Base-by-base conservation (phyloP, 2,888 invertebrate species). In the Fragum fragum region DNA sequence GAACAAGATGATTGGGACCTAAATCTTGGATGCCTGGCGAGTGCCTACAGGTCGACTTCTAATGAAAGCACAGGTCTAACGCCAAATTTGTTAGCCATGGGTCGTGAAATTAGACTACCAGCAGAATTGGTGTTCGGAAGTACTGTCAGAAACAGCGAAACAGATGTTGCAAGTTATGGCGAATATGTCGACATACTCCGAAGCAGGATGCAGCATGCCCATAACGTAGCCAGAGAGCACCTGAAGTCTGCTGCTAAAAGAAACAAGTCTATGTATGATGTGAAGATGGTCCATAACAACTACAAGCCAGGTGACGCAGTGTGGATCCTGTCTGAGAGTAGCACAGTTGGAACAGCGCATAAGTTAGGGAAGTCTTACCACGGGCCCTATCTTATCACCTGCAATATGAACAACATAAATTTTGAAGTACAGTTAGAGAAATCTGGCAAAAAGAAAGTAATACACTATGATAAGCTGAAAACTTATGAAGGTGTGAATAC, bases 1-100 rank as follows among this genome's bases (percentile, higher is more conserved):
- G 76, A 78, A 5, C 78, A 80, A 28, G 32, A 26, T 26, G 79
- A 82, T 14, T 85, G 82, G 87, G 86, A 87, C 61, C n/a, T 75
- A 7, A 42, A 84, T 23, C 55, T 87, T 3, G 70, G 71, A 11
- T 81, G 52, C 29, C 39, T 87, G 6, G 75, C 86, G 0, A 81
- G 74, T 14, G 87, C 86, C 1, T n/a, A n/a, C n/a, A n/a, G n/a
- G n/a, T n/a, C n/a, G n/a, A n/a, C n/a, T 86, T 71, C 76, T 3
- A 47, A 79, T 61, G 84, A 79, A n/a, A n/a, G 55, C 1, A 87
- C 84, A 39, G 53, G 61, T 9, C 28, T 83, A 3, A 83, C 80
- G n/a, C 86, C 86, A 11, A 85, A 86, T 52, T 11, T 86, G 36
- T 14, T 85, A 21, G 76, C 76, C 68, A 32, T 86, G 29, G 87